Base-by-base conservation (phyloP, 2,888 invertebrate species). In the Cloeon dipterum region DNA sequence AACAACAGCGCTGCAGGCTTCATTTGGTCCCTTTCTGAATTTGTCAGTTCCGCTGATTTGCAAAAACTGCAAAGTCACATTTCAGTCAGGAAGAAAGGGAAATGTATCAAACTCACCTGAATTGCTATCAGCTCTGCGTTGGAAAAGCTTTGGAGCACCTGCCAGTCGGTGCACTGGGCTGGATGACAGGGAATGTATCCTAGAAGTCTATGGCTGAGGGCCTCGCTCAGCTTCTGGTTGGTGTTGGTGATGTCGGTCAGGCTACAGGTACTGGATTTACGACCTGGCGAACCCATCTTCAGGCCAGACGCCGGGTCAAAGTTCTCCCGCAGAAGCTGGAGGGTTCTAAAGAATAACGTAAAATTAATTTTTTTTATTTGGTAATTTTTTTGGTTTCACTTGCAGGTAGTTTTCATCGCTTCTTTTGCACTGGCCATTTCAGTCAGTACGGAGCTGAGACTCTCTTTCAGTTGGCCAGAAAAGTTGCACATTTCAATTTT, bases 401-500 rank as follows among this genome's bases (percentile, higher is more conserved):
- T 68, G 46, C 70, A 71, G 5, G 72, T 70, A 49, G 65, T 68
- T 4, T 71, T 49, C 42, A 69, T 60, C 50, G 68, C 65, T 35
- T 70, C 70, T 37, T 74, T 60, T 10, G 74, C 58, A 52, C 67
- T 59, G 43, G 65, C 67, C 37, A 70, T 62, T 50, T 83, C 82
- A 44, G 75, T 74, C 20, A 82, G 54, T 38, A 82, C 50, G 43
- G 66, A 63, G 52, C 71, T 72, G 42, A 78, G 60, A 23, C 69
- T 65, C 52, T 71, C 70, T 52, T 78, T 72, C 38, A 77, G 57
- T 44, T 73, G 74, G 20, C 68, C 67, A 36, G 71, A 67, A 52
- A 74, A 67, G 44, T 74, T 73, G 8, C 69, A 70, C 18, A 88
- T 60, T 38, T 73, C 66, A 34, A 78, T 78, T 54, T 88, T 86